Evolutionary conservation across 2,888 invertebrate genomes (phyloP).

Genomic region (Chymomyza amoena): DNA sequence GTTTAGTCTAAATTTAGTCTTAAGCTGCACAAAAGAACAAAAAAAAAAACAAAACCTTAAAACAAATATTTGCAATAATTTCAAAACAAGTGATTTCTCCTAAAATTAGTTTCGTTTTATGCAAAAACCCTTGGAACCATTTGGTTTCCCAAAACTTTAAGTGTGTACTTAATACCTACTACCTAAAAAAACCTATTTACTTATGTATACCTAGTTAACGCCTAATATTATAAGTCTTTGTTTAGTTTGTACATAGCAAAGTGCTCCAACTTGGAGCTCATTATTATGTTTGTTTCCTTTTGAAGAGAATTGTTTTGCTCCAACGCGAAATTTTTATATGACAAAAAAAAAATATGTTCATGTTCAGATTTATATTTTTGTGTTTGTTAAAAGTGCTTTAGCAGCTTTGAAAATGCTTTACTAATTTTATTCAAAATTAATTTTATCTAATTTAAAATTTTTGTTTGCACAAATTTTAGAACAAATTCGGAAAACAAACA

Average conservation of each 20-base stretch:
- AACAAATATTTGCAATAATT: constrained; percentile 66
- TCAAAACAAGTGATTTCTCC: constrained; percentile 66
- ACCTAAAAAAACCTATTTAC: constrained; percentile 9
- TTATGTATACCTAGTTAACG: constrained; percentile 27
- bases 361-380: constrained; percentile 36
- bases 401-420: constrained; percentile 60
- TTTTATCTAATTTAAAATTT: constrained; percentile 5
- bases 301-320: constrained; percentile 8
- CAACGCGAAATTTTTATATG: constrained; percentile 15
- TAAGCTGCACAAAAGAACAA: constrained; percentile 54
- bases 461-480: constrained; percentile 32
- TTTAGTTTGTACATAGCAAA: constrained; percentile 67
- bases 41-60: constrained; percentile 26
- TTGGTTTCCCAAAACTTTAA: constrained; percentile 24
- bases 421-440: constrained; percentile 52
- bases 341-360: constrained; percentile 25
- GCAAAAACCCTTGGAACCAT: constrained; percentile 7
- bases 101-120: constrained; percentile 57
- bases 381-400: constrained; percentile 56
- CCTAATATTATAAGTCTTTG: constrained; percentile 57
- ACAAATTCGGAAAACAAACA: constrained; percentile 75
- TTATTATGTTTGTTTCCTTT: constrained; percentile 67
- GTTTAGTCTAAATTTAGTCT: constrained; percentile 66
- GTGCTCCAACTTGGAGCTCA: constrained; percentile 33
- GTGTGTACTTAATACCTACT: constrained; percentile 7